Conservation (phyloP, 1,140 invertebrate genomes). For the Neodiprion lecontei region DNA sequence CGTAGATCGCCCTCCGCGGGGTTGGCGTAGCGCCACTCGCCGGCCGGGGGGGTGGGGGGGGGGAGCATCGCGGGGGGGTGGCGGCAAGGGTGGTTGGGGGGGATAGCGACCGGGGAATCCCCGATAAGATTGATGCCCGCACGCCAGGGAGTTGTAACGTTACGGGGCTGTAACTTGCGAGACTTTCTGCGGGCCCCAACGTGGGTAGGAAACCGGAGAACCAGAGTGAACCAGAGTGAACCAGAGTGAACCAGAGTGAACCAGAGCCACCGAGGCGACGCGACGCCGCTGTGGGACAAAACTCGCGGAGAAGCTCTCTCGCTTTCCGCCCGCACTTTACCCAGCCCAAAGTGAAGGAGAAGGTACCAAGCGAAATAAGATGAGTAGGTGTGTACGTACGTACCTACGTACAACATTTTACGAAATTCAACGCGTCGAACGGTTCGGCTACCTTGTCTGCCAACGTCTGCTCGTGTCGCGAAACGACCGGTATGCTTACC, state of each 20-base stretch:
- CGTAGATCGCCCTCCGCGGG: neutral
- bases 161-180: slow-evolving; percentile 11
- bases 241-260: neutral
- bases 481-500: no score
- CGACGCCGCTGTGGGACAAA: no score
- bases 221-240: neutral
- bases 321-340: no score
- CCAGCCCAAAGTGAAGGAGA: no score
- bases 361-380: no score
- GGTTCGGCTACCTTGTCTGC: no score
- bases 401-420: no score
- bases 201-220: neutral
- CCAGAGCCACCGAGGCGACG: no score
- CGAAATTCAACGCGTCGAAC: no score
- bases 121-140: slow-evolving; percentile 13
- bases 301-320: no score
- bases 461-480: no score
- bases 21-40: neutral
- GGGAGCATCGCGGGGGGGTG: neutral
- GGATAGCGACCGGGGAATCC: neutral
- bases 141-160: slow-evolving; percentile 14
- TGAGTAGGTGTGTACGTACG: no score
- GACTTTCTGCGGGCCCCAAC: neutral
- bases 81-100: neutral
- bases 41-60: neutral